Base-by-base conservation (phyloP, 2,797 vertebrate genomes). In the Erpetoichthys calabaricus region DNA sequence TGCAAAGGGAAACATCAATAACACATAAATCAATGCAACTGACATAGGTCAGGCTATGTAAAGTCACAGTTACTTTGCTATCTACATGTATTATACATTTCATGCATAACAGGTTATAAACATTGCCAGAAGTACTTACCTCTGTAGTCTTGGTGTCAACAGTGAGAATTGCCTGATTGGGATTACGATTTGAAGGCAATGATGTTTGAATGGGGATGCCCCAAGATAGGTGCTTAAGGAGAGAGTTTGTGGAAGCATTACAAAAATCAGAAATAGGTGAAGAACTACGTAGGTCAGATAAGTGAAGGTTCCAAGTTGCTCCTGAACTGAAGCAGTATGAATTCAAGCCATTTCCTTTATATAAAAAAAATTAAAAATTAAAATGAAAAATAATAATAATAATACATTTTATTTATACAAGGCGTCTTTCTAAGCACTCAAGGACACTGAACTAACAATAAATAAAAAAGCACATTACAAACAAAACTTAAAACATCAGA, bases 121-220 rank as follows among this genome's bases (percentile, higher is more conserved):
- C 25, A 25, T 25, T 25, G 25, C 25, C 25, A n/a, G 7, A 49
- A 7, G 47, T 45, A 45, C 45, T 6, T 84, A 98, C 93, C 92
- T 95, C 78, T 63, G 75, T 79, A 53, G 85, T 92, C 71, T 67
- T 75, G 62, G 65, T 60, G n/a, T 88, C 74, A 57, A 94, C 76
- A 0, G 82, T 88, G 46, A 98, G 80, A 61, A 89, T 42, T 2
- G 80, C 85, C 78, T 87, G 90, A 75, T 85, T 87, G 8, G 87
- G 88, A 67, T 77, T 86, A 47, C 72, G 70, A 45, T 75, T 67
- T 10, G 72, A 53, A 57, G 74, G 57, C 0, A 68, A 64, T 8
- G 75, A 3, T 51, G 64, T 62, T 4, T 80, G 71, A 2, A 53
- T 66, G 53, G 72, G 64, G 42, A 74, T 74, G 62, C 75, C 77